These are phyloP conservation scores for Phrixothrix hirtus DNA, from an alignment of 2,888 invertebrate species.

Conservation along the genomic window DNA sequence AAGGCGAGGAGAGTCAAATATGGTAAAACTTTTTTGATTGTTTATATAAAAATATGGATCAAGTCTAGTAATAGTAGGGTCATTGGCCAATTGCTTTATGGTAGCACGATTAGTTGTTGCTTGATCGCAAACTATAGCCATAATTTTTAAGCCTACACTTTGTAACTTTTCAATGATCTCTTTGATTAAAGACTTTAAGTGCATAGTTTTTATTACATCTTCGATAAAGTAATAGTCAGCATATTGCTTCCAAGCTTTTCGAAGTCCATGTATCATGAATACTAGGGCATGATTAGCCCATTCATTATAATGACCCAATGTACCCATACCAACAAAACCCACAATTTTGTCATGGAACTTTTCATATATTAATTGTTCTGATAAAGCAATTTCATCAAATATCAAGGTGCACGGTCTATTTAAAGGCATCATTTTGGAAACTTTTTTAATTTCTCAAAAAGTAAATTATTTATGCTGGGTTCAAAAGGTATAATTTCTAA, in stretches of 20 bases:
- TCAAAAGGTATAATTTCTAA: background rate
- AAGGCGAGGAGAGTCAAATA: constrained; percentile 15
- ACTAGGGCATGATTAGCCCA: constrained; percentile 39
- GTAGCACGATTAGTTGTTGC: background rate
- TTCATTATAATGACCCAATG: constrained; percentile 15
- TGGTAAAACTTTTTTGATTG: background rate
- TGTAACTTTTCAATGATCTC: constrained; percentile 2
- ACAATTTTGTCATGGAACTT: background rate
- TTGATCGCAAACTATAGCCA: constrained; percentile 1
- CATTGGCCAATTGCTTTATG: background rate
- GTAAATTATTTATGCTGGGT: background rate
- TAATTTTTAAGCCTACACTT: constrained; percentile 4
- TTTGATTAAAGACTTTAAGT: background rate
- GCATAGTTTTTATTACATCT: constrained; percentile 6
- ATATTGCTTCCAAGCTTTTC: constrained; percentile 26
- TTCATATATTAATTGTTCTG: background rate
- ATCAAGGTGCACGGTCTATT: background rate
- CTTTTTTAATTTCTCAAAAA: background rate
- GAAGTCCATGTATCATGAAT: constrained; percentile 30
- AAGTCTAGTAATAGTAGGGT: background rate
- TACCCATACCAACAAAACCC: background rate
- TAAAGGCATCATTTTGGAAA: background rate
- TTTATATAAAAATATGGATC: background rate
- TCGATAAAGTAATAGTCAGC: constrained; percentile 22
- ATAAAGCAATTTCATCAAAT: constrained; percentile 1